Evolutionary conservation across 2,113 vertebrate species (phyloP).

Genomic region (Pica pica): DNA sequence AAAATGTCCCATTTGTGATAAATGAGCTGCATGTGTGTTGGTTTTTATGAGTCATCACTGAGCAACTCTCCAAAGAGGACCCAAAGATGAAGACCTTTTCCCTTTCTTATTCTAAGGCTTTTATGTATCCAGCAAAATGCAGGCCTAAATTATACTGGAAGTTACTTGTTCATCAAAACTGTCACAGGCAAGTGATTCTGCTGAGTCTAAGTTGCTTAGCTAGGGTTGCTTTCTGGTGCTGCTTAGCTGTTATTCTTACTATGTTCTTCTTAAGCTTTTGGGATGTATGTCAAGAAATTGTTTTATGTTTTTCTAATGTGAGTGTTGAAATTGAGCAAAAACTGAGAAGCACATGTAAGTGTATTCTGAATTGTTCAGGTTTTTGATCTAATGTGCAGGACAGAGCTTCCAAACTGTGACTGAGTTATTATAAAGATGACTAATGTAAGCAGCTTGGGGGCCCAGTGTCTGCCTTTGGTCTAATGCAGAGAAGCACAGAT

Average conservation of each 20-base stretch:
- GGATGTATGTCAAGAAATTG: background rate
- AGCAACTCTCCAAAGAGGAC: background rate
- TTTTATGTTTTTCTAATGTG: background rate
- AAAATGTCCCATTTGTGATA: background rate
- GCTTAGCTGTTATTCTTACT: background rate
- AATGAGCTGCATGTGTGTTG: slow-evolving; percentile 10
- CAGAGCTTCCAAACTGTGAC: background rate
- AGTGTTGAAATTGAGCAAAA: background rate
- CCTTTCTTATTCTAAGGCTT: background rate
- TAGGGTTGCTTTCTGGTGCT: background rate
- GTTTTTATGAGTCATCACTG: slow-evolving; percentile 32
- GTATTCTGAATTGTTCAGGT: background rate
- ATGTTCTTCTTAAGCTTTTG: background rate
- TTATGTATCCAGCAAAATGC: background rate
- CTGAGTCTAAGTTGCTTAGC: background rate
- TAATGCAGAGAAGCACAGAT: background rate
- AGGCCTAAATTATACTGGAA: background rate
- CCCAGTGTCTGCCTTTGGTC: background rate
- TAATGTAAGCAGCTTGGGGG: background rate
- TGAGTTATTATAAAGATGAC: background rate
- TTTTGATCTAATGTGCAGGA: background rate
- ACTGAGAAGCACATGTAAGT: accelerated
- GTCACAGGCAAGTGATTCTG: background rate
- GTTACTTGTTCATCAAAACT: background rate
- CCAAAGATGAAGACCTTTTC: background rate